Percentiles rank a stretch among this genome's conserved stretches.
Evolutionary conservation across 2,888 invertebrate genomes (phyloP).

Genomic region (Drosophila limbata): DNA sequence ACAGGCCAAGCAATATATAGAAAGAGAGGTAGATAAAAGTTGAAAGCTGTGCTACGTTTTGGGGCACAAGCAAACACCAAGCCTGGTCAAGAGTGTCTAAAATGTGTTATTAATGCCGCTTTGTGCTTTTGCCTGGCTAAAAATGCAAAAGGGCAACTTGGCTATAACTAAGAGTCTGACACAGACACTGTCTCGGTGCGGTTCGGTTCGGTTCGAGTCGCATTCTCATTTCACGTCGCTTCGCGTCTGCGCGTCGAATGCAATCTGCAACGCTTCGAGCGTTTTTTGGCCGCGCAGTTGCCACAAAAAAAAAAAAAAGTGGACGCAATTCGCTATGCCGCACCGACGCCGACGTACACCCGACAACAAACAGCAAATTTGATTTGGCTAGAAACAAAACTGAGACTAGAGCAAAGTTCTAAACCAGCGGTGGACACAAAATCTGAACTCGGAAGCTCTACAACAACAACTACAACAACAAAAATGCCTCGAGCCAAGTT

Average conservation of each 20-base stretch:
- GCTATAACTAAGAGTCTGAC: slow-evolving; percentile 22
- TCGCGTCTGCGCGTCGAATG: slow-evolving; percentile 74
- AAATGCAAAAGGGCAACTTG: slow-evolving; percentile 69
- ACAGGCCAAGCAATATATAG: slow-evolving; percentile 41
- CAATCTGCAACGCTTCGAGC: slow-evolving; percentile 82
- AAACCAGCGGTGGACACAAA: no score
- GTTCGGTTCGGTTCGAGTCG: neutral
- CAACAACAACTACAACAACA: no score
- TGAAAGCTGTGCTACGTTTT: slow-evolving; percentile 43
- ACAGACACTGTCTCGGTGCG: neutral
- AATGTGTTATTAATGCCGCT: slow-evolving; percentile 76
- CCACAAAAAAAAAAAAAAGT: slow-evolving; percentile 45
- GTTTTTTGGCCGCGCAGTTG: slow-evolving; percentile 60
- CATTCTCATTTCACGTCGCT: slow-evolving; percentile 18
- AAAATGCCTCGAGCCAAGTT: no score
- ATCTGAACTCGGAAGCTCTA: no score
- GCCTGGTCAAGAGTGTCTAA: slow-evolving; percentile 69
- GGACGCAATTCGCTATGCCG: slow-evolving; percentile 62
- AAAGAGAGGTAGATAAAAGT: slow-evolving; percentile 7
- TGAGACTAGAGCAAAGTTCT: neutral
- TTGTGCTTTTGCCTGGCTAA: slow-evolving; percentile 38
- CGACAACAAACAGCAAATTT: slow-evolving; percentile 47
- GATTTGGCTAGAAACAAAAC: slow-evolving; percentile 34
- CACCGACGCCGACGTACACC: slow-evolving; percentile 40
- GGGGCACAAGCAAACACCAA: slow-evolving; percentile 41